Conservation (phyloP, 2,113 vertebrate species). For the Antennarius striatus region DNA sequence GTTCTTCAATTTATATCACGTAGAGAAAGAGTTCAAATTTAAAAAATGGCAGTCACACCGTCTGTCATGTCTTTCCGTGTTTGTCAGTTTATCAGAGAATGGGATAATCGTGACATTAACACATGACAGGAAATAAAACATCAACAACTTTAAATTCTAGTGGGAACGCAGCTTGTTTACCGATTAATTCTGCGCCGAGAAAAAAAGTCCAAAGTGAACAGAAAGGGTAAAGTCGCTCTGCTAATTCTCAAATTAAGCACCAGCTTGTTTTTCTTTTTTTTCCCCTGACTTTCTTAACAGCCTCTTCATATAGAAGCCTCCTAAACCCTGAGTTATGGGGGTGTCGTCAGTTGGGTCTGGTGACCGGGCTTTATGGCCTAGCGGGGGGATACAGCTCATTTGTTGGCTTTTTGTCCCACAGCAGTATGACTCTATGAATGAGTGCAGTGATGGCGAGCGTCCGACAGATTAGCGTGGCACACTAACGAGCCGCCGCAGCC, state of each 20-base stretch:
- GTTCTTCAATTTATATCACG: too few species aligned
- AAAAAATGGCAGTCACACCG: too few species aligned
- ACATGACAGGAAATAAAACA: too few species aligned
- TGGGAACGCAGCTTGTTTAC: too few species aligned
- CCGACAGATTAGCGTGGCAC: constrained; percentile 65
- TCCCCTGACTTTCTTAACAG: constrained; percentile 21
- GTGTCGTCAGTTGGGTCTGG: constrained; percentile 40
- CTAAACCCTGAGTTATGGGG: constrained; percentile 18
- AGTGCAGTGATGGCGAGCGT: constrained; percentile 58
- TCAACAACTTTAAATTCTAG: too few species aligned
- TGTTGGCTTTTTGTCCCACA: constrained; percentile 58
- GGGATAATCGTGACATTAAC: too few species aligned
- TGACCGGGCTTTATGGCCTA: constrained; percentile 47
- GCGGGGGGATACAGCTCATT: constrained; percentile 52
- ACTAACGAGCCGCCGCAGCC: constrained; percentile 69
- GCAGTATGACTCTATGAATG: constrained; percentile 54
- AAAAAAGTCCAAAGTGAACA: too few species aligned
- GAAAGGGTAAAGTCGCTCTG: constrained; percentile 22
- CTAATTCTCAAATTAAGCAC: constrained; percentile 55
- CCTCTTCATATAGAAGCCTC: constrained; percentile 36
- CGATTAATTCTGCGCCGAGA: too few species aligned
- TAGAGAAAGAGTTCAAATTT: too few species aligned
- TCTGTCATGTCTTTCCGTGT: too few species aligned
- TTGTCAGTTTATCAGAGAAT: too few species aligned
- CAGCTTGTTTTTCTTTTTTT: constrained; percentile 30